Conservation (phyloP, 2,113 vertebrate genomes). For the Puntigrus tetrazona region DNA sequence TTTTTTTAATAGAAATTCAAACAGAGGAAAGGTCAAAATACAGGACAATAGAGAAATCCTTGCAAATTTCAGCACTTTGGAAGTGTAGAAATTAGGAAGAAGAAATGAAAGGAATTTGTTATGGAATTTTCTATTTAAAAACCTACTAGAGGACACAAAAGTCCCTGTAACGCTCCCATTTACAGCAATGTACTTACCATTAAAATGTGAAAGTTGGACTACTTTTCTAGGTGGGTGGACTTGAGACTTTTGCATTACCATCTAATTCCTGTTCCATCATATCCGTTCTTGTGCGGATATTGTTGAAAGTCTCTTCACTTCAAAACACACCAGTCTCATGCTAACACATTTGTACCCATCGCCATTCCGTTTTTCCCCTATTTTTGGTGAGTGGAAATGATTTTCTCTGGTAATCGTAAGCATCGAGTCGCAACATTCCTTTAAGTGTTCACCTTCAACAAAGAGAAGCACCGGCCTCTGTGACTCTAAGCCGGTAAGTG, state of each 20-base stretch:
- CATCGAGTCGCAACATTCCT: slow-evolving; percentile 2
- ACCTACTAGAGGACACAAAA: neutral
- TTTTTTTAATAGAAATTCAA: too few species aligned
- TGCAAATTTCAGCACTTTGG: neutral
- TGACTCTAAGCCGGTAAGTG: slow-evolving; percentile 20
- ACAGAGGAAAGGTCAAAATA: neutral
- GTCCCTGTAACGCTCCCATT: neutral
- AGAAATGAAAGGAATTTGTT: neutral
- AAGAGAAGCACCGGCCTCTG: neutral
- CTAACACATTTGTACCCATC: neutral
- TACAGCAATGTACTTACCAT: neutral
- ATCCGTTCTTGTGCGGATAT: neutral
- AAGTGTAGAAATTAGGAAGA: neutral
- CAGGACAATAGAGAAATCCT: neutral
- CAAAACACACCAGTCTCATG: neutral
- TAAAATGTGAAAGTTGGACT: neutral
- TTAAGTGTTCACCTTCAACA: slow-evolving; percentile 18
- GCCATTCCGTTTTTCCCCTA: neutral
- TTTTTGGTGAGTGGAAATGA: neutral
- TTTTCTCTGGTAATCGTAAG: neutral
- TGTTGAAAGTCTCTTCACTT: neutral
- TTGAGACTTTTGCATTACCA: neutral
- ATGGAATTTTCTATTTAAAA: neutral
- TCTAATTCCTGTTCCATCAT: neutral
- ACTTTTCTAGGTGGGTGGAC: neutral